phyloP scores from a whole-genome alignment of 2,888 invertebrate species.

The Ophioninae sp. region DNA sequence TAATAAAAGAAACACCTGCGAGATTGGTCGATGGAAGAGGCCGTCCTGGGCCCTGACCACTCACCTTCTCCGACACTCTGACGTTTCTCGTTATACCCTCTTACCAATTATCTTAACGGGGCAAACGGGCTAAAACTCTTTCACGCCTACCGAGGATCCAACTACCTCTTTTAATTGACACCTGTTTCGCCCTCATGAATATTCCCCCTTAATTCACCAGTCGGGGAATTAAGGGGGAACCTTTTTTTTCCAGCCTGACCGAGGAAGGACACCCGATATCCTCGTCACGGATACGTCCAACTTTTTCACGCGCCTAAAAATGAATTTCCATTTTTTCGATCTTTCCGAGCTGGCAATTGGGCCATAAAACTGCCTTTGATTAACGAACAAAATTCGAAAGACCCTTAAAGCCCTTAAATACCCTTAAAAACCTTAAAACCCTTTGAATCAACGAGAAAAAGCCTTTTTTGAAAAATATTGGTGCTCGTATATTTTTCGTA shows the following conservation, averaged over 20 bases:
- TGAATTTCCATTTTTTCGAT: no score
- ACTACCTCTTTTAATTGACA: conserved; percentile 60
- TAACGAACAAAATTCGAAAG: no score
- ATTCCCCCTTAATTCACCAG: conserved; percentile 32
- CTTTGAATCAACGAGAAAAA: no score
- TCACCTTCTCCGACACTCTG: conserved; percentile 45
- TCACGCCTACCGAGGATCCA: conserved; percentile 40
- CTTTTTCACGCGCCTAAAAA: no score
- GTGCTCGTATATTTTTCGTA: no score
- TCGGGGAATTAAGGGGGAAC: not conserved
- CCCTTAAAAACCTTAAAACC: no score
- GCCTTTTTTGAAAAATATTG: no score
- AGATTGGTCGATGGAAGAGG: conserved; percentile 6
- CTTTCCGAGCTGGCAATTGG: not conserved
- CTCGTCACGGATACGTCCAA: no score
- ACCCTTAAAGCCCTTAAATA: no score
- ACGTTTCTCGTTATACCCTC: conserved; percentile 61
- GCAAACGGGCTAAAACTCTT: conserved; percentile 42
- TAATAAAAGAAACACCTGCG: not conserved
- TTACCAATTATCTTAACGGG: conserved; percentile 59
- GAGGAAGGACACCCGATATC: not conserved
- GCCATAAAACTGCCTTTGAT: not conserved
- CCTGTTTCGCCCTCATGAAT: conserved; percentile 57
- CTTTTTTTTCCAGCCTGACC: not conserved
- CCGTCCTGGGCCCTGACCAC: conserved; percentile 19